Evolutionary conservation across 2,888 invertebrate genomes (phyloP).

Genomic region (Catocala nupta): DNA sequence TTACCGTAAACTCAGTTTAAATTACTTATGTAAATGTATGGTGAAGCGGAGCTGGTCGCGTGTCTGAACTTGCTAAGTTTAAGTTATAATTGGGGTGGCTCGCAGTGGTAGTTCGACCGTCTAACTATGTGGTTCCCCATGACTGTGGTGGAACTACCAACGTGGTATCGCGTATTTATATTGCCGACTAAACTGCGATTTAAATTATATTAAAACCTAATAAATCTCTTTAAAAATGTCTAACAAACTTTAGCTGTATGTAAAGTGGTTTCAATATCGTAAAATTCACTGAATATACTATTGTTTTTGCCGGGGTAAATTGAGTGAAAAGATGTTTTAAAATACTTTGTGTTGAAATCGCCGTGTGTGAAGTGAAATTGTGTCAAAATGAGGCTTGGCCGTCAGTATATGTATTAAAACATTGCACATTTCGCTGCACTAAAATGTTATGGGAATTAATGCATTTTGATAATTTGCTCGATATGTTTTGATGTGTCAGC

Average conservation of each 20-base stretch:
- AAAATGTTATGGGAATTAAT: too few relatives aligned
- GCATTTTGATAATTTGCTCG: too few relatives aligned
- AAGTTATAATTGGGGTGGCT: conserved; percentile 44
- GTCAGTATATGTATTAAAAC: conserved; percentile 17
- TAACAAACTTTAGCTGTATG: too few relatives aligned
- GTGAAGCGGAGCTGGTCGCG: conserved; percentile 18
- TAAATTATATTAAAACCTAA: too few relatives aligned
- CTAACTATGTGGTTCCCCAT: conserved; percentile 16
- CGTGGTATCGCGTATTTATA: background rate
- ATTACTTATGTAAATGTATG: conserved; percentile 54
- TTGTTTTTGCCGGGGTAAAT: background rate
- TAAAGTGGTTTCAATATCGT: too few relatives aligned
- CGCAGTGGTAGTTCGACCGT: conserved; percentile 34
- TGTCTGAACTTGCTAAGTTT: conserved; percentile 15
- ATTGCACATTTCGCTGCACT: background rate
- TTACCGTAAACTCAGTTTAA: conserved; percentile 51
- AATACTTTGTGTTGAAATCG: too few relatives aligned
- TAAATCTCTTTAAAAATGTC: too few relatives aligned
- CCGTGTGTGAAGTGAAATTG: conserved; percentile 1
- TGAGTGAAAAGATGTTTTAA: background rate
- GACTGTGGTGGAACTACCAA: conserved; percentile 8
- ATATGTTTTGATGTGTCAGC: too few relatives aligned
- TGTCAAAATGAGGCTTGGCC: conserved; percentile 24
- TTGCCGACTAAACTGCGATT: too few relatives aligned
- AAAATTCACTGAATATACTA: too few relatives aligned